Evolutionary conservation across 2,113 vertebrate genomes (phyloP), one percentile per base, ranked within the genome.

Genomic region (Poeciliopsis occidentalis): DNA sequence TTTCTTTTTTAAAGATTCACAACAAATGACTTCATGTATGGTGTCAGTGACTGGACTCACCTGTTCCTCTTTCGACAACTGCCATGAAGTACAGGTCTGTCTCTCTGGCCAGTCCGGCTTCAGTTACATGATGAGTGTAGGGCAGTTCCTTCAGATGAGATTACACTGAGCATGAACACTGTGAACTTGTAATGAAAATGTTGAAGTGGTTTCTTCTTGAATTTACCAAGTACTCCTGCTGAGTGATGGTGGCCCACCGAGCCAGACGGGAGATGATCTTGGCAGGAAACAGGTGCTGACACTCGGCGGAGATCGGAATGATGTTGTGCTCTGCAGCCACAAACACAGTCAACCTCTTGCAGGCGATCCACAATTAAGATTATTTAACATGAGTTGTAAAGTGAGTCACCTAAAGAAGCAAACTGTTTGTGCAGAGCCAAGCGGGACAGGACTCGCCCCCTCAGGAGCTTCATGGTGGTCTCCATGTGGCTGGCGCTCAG

Each of bases 401-500:
- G 81, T 6, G 37, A 66, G 0, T 4, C 93, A 99, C 98, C 98
- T 0, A 99, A 93, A 0, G 97, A 99, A 0, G 95, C 94, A 76
- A 99, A 99, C 90, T 99, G 98, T 81, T 97, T 98, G 88, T 99
- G 96, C 62, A 99, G 92, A 79, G 97, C 96, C 84, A 99, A 86
- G 61, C 97, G 96, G 44, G 97, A 96, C 91, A 95, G 96, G 65
- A 99, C 92, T 44, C 98, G 93, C 22, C 94, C 93, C 73, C 95
- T 95, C 73, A 99, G 94, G 71, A 98, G 93, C 82, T 97, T 98
- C 92, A 99, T 96, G 0, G 97, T 98, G 81, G 81, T 95, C 90
- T 99, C 97, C 98, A 99, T 99, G 92, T 99, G 96, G 88, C 97
- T 98, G 84, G 98, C 96, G 0, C 98, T 98, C 78, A 98, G 93